These are phyloP conservation scores for Petrolisthes cinctipes DNA, from an alignment of 2,888 invertebrate genomes.

Conservation along the genomic window DNA sequence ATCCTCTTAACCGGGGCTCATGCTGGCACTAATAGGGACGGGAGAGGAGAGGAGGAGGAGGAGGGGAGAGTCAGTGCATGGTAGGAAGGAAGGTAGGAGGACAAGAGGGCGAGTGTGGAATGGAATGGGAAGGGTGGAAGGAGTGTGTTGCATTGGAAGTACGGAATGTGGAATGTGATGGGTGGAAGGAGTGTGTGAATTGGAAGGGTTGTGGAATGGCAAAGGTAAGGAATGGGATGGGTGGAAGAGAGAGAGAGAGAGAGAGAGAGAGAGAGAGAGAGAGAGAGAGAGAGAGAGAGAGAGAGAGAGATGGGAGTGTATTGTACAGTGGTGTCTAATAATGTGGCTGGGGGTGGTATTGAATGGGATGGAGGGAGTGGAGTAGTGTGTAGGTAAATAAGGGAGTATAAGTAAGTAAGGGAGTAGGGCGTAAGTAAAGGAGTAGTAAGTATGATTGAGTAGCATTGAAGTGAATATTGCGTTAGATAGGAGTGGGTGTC, in stretches of 20 bases:
- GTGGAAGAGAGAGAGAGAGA: background rate
- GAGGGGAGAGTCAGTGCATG: background rate
- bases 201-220: background rate
- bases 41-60: background rate
- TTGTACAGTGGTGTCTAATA: too few species aligned
- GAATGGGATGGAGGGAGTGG: too few species aligned
- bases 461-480: too few species aligned
- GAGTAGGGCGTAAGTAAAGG: too few species aligned
- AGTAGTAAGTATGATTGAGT: too few species aligned
- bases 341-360: too few species aligned
- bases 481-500: too few species aligned
- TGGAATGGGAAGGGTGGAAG: background rate
- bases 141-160: background rate
- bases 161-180: background rate
- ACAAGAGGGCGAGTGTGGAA: background rate
- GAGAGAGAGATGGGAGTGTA: background rate
- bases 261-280: conserved; percentile 1
- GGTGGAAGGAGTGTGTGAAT: background rate
- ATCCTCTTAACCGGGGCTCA: too few species aligned
- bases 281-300: conserved; percentile 1
- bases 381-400: too few species aligned
- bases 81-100: background rate
- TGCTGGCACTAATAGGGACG: background rate
- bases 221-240: background rate
- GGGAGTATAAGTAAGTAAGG: too few species aligned